Conservation (phyloP, 1,140 invertebrate species). For the Polypedilum pembai region DNA sequence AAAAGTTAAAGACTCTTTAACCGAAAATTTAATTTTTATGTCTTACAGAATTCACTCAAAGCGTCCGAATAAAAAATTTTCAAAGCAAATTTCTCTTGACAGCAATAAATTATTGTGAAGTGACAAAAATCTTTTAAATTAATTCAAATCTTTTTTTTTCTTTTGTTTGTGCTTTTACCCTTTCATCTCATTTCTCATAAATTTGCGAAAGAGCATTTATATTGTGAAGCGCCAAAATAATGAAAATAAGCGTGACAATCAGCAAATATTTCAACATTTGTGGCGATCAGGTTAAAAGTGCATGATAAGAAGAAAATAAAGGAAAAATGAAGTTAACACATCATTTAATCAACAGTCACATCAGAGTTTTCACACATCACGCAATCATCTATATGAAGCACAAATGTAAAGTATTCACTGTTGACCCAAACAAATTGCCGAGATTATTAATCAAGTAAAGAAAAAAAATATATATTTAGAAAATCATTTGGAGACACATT, state of each 20-base stretch:
- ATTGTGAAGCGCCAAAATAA: background rate
- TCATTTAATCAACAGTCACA: no score
- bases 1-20: constrained; percentile 13
- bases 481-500: background rate
- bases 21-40: background rate
- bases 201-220: background rate
- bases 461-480: background rate
- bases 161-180: background rate
- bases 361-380: no score
- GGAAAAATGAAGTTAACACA: no score
- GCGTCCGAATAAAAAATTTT: background rate
- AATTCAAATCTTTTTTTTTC: background rate
- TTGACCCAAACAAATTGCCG: constrained; percentile 15
- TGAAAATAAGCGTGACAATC: background rate
- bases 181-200: background rate
- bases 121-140: no score
- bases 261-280: background rate
- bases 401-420: background rate
- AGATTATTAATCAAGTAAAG: background rate
- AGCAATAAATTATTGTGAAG: constrained; percentile 18
- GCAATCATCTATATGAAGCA: background rate
- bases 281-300: background rate
- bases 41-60: background rate
- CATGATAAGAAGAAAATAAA: no score
- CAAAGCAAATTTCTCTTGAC: constrained; percentile 15